A percentile compares a stretch with the other conserved stretches of the same genome.
Evolutionary conservation across 2,797 vertebrate species (phyloP).

Genomic region (Sebastes iracundus): DNA sequence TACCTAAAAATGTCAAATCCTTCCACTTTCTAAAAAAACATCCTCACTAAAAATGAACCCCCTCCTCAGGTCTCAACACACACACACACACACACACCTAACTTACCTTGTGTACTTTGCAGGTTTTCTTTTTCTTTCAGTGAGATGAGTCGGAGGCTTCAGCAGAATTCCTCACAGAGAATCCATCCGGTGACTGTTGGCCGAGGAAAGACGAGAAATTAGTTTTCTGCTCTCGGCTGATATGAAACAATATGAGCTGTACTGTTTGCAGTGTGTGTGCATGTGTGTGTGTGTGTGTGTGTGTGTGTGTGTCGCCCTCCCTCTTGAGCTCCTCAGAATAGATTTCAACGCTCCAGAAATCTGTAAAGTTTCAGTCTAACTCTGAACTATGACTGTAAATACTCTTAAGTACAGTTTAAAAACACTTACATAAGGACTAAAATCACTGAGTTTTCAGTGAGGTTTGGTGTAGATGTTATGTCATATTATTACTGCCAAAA

Average conservation of each 20-base stretch:
- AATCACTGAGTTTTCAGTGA: neutral
- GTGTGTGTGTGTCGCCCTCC: constrained; percentile 1
- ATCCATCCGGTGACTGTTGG: constrained; percentile 68
- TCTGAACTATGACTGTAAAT: constrained; percentile 6
- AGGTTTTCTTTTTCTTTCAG: neutral
- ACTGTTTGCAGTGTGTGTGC: constrained; percentile 50
- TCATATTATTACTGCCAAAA: no score
- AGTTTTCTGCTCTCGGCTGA: constrained; percentile 72
- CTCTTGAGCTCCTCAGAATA: constrained; percentile 17
- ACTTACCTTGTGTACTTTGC: neutral
- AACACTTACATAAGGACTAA: neutral
- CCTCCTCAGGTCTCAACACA: neutral
- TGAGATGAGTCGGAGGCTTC: constrained; percentile 51
- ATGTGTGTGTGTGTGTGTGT: constrained; percentile 30
- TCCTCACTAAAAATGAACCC: neutral
- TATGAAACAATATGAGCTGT: constrained; percentile 78
- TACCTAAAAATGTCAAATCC: neutral
- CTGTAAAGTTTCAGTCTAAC: constrained; percentile 11
- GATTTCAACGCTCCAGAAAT: constrained; percentile 28
- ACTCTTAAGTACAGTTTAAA: neutral
- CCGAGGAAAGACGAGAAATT: constrained; percentile 66
- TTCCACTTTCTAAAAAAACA: neutral
- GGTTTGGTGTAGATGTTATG: neutral
- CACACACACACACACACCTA: no score
- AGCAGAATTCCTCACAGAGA: constrained; percentile 65